Base-by-base conservation (phyloP, 2,113 vertebrate genomes). In the Strix aluco region DNA sequence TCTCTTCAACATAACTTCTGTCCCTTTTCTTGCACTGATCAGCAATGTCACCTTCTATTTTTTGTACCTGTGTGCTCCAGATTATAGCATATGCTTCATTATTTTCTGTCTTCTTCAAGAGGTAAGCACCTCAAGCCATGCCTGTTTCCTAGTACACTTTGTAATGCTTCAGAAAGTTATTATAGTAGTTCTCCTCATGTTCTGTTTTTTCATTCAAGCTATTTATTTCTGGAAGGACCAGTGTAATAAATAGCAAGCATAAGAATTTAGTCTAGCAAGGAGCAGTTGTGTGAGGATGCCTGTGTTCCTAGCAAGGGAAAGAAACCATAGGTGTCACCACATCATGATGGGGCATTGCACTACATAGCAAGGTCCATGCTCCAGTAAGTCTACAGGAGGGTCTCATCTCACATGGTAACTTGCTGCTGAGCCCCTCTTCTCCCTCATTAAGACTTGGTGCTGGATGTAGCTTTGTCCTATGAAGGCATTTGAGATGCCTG, bases 311-410 rank as follows among this genome's bases (percentile, higher is more conserved):
- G 6, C 26, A 73, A 36, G 62, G 61, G 32, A 47, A 44, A 63
- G 44, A 47, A 88, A 58, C 34, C 26, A 12, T 25, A 65, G 10
- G n/a, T 66, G 42, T 81, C 30, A 9, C 17, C 12, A 20, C 22
- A 46, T 58, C 22, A 13, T 22, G 12, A 42, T 38, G n/a, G 10
- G 9, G 15, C 18, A 25, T 23, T 87, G 59, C 5, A 67, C 61
- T 40, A 16, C 0, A 1, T 30, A 65, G 22, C 38, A 70, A 65
- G 62, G 10, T 47, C 40, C 6, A 2, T 4, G 8, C 38, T 49
- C 32, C 20, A 38, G 27, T 27, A 70, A 38, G 30, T 25, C 36
- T 66, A 16, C 13, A 30, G 40, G 46, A 61, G 19, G 19, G 7
- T 59, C 57, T 74, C 38, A 26, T 40, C 40, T 59, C 26, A 13